Conservation (phyloP, 2,888 invertebrate species). For the Drosophila nigricruria region DNA sequence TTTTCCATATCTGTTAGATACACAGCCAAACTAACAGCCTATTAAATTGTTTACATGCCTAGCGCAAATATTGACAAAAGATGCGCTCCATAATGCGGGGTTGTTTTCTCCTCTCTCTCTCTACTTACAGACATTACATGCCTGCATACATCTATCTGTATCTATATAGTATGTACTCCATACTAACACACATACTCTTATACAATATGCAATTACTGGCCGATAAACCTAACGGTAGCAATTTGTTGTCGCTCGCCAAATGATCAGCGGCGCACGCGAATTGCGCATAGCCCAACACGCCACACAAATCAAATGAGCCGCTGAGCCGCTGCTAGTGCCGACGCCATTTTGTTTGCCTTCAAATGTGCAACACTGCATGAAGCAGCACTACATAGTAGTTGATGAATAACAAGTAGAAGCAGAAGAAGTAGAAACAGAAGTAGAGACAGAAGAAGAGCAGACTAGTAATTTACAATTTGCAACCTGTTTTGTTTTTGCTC, state of each 20-base stretch:
- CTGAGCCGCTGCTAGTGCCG: slow-evolving; percentile 53
- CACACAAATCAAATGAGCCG: slow-evolving; percentile 51
- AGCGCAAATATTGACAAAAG: slow-evolving; percentile 76
- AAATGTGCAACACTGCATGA: slow-evolving; percentile 64
- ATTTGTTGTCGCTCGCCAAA: slow-evolving; percentile 73
- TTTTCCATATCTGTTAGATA: slow-evolving; percentile 58
- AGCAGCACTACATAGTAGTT: slow-evolving; percentile 4
- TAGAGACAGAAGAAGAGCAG: slow-evolving; percentile 4
- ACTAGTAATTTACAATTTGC: slow-evolving; percentile 56
- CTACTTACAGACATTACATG: not conserved
- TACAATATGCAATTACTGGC: slow-evolving; percentile 19
- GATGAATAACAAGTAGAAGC: slow-evolving; percentile 11
- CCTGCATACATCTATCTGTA: not conserved
- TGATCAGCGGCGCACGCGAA: slow-evolving; percentile 74
- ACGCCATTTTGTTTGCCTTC: slow-evolving; percentile 76
- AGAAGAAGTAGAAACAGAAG: not conserved
- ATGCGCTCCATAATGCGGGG: slow-evolving; percentile 58
- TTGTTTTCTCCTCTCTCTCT: slow-evolving; percentile 16
- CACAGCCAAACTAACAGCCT: slow-evolving; percentile 73
- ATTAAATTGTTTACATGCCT: slow-evolving; percentile 82
- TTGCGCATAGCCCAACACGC: slow-evolving; percentile 38
- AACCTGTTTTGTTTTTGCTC: slow-evolving; percentile 30
- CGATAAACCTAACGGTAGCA: slow-evolving; percentile 57
- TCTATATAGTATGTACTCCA: not conserved
- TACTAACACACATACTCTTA: not conserved